Evolutionary conservation across 2,113 vertebrate species (phyloP).

Genomic region (Neopipo cinnamomea): DNA sequence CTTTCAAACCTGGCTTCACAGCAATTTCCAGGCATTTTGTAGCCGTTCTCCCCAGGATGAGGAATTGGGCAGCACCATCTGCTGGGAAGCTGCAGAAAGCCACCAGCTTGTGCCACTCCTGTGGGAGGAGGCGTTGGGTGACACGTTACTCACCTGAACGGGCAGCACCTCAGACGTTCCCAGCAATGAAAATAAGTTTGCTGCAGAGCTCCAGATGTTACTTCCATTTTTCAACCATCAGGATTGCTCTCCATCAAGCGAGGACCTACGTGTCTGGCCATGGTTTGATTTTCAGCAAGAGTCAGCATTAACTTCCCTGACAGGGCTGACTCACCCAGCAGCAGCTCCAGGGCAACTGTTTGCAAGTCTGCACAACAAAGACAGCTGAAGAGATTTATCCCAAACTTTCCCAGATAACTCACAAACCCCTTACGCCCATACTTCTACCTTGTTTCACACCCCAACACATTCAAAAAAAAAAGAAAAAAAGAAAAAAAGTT

Average conservation of each 20-base stretch:
- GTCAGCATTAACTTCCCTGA: background rate
- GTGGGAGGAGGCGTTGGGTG: accelerated
- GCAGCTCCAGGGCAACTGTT: background rate
- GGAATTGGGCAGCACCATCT: conserved; percentile 54
- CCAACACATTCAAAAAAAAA: background rate
- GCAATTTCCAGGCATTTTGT: background rate
- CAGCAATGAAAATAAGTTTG: background rate
- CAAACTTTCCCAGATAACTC: background rate
- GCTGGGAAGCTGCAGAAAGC: conserved; percentile 49
- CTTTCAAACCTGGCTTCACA: background rate
- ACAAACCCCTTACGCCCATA: accelerated
- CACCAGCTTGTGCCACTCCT: background rate
- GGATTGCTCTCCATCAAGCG: background rate
- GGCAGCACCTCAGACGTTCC: background rate
- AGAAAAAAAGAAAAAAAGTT: background rate
- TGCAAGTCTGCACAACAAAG: background rate
- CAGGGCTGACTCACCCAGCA: background rate
- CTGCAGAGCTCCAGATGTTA: background rate
- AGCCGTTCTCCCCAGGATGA: background rate
- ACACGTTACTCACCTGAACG: background rate
- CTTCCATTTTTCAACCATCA: accelerated
- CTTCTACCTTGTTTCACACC: background rate
- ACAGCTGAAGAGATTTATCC: background rate
- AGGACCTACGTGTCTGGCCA: background rate
- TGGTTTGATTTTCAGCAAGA: background rate